phyloP scores from a whole-genome alignment of 2,888 invertebrate species.

The Xestia xanthographa region DNA sequence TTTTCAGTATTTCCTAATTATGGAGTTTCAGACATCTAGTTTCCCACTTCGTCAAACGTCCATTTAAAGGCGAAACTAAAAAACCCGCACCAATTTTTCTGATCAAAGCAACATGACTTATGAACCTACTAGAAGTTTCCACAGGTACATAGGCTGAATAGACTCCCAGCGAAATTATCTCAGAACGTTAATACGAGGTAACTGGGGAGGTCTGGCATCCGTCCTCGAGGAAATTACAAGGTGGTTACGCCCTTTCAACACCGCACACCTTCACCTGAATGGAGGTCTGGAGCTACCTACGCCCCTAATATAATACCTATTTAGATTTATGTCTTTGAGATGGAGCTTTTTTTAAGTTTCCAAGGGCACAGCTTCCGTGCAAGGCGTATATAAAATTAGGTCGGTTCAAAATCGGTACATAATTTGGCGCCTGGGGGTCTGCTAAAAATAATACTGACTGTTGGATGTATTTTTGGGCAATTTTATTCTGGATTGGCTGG shows the following conservation, averaged over 20 bases:
- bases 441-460: conserved; percentile 37
- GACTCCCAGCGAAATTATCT: conserved; percentile 27
- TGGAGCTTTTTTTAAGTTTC: conserved; percentile 14
- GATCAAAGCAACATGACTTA: background rate
- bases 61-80: background rate
- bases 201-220: conserved; percentile 68
- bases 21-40: background rate
- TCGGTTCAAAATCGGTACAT: conserved; percentile 17
- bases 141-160: conserved; percentile 11
- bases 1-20: background rate
- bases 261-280: conserved; percentile 20
- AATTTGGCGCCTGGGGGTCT: conserved; percentile 30
- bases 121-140: background rate
- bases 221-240: conserved; percentile 79
- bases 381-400: conserved; percentile 32
- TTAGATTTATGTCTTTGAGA: conserved; percentile 21
- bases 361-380: conserved; percentile 39
- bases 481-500: conserved; percentile 7
- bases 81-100: background rate
- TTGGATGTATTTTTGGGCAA: conserved; percentile 6
- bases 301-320: conserved; percentile 22
- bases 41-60: background rate
- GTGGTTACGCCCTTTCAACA: conserved; percentile 36
- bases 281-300: conserved; percentile 13
- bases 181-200: conserved; percentile 29